Evolutionary conservation across 2,888 invertebrate genomes (phyloP), one percentile per base, ranked within the genome.

Genomic region (Dryobota labecula): DNA sequence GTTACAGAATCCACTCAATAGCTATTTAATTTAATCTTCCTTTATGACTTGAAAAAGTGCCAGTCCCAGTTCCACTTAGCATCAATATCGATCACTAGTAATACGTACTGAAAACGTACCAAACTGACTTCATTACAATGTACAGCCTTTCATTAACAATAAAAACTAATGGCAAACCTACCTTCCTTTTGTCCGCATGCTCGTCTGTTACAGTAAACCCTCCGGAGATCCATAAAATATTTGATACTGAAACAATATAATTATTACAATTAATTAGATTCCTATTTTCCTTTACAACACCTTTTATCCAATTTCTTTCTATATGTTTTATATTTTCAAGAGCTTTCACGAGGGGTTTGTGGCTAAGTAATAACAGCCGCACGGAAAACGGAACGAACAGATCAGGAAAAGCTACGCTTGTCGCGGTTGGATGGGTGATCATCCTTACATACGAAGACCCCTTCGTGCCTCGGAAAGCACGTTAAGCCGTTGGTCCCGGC

Each of bases 231-330:
- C 33, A 33, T n/a, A 43, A 18, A 47, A 63, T 24, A 62, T 41
- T 8, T 54, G 8, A 9, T 43, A 45, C n/a, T 45, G n/a, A 54
- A 60, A 73, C 47, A 56, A 49, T 49, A 56, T 27, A 64, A 58
- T 64, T 60, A 36, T 15, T 24, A 64, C 33, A 60, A 47, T 60
- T 41, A 30, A 73, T 51, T 45, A 70, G 0, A 18, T 36, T 27
- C 7, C 4, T 20, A 1, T 33, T 62, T 54, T 60, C 38, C 24
- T 47, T 60, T 60, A 47, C 11, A 24, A 53, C 24, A 7, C 30
- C 38, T 54, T 33, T 57, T 33, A 57, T 18, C n/a, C 9, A 27
- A 27, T 56, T 64, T 18, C 38, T 27, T 64, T 64, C 6, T 51
- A 0, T 36, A 13, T 6, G n/a, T 60, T 24, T 18, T 18, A 8